These are phyloP conservation scores for Chironomus riparius DNA, from an alignment of 2,888 invertebrate genomes.

Conservation along the genomic window DNA sequence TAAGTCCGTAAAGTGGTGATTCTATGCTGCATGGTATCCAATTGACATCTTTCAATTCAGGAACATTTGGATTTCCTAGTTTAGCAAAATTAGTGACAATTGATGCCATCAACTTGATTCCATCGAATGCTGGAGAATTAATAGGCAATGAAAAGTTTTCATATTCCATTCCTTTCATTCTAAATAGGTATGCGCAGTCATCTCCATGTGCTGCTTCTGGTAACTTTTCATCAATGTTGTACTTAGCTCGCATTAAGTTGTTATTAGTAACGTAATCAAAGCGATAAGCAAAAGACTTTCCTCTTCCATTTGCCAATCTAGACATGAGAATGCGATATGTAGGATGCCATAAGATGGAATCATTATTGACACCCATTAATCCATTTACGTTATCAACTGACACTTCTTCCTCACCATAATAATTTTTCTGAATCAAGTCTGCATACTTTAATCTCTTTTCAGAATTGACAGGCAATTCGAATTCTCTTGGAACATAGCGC, in stretches of 20 bases:
- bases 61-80: constrained; percentile 38
- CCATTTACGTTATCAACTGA: not conserved
- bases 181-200: constrained; percentile 39
- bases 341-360: constrained; percentile 39
- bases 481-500: constrained; percentile 7
- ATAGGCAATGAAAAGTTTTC: not conserved
- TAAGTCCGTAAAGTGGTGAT: not conserved
- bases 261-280: constrained; percentile 39
- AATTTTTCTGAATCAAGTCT: not conserved
- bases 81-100: constrained; percentile 36
- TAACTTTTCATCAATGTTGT: constrained; percentile 23
- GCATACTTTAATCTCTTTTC: not conserved
- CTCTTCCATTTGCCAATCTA: constrained; percentile 33
- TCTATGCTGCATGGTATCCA: not conserved
- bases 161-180: constrained; percentile 31
- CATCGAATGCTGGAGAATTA: not conserved
- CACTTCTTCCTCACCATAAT: not conserved
- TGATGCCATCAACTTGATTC: constrained; percentile 2
- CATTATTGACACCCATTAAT: constrained; percentile 33
- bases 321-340: constrained; percentile 35
- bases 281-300: constrained; percentile 39
- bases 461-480: not conserved
- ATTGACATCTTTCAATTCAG: constrained; percentile 25
- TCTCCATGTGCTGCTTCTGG: constrained; percentile 37
- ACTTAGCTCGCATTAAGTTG: constrained; percentile 30